Conservation (phyloP, 2,888 invertebrate genomes). For the Poecilus cupreus region DNA sequence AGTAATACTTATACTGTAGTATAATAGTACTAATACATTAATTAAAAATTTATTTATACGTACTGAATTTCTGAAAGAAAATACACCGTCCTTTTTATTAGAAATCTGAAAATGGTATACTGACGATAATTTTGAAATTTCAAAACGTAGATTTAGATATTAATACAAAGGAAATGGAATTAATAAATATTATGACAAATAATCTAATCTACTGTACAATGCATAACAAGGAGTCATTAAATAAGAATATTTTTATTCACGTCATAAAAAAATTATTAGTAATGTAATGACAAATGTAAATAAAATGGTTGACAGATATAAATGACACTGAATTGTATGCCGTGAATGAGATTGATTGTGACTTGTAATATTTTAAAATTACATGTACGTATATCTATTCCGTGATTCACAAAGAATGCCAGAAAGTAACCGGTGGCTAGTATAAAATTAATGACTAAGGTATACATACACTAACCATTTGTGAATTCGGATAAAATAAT, state of each 20-base stretch:
- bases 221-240: not conserved
- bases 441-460: not conserved
- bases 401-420: not conserved
- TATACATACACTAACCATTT: not conserved
- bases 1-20: no score
- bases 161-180: no score
- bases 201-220: no score
- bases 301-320: not conserved
- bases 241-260: conserved; percentile 42
- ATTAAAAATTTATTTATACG: no score
- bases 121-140: no score
- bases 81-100: no score
- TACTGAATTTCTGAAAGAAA: no score
- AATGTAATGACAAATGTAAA: conserved; percentile 23
- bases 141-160: no score
- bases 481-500: conserved; percentile 30
- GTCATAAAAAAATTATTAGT: conserved; percentile 30
- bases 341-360: not conserved
- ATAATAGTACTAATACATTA: no score
- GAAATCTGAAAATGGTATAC: no score
- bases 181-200: no score
- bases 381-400: not conserved
- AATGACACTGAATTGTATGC: not conserved
- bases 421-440: conserved; percentile 6
- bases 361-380: conserved; percentile 7